Base-by-base conservation (phyloP, 2,888 invertebrate genomes). In the Campoletis raptor region DNA sequence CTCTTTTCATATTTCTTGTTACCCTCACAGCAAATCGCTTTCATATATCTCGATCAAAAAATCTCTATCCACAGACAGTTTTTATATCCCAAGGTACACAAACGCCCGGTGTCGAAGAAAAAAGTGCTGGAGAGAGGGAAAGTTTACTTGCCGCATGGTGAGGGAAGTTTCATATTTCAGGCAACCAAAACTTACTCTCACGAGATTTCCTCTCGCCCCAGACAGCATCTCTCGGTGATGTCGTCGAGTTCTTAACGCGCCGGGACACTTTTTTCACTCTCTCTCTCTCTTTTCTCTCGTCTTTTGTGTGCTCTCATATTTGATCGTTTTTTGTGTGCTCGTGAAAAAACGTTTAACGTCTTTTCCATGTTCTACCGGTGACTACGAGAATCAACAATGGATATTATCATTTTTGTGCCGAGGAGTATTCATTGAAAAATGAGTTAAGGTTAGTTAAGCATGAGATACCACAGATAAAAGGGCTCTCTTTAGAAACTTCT, bases 401-500 rank as follows among this genome's bases (percentile, higher is more conserved):
- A 54, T 74, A 54, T 67, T 66, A 9, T 67, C 10, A 54, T 69
- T 78, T 52, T 40, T 40, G 40, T 24, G 36, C 1, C 15, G 69
- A 79, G 54, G 67, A 54, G 42, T 57, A 45, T 83, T 79, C 79
- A 67, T 79, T 66, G 76, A 81, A 61, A 72, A 81, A 77, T 61
- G 42, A 73, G 42, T 21, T n/a, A 21, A 70, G 82, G 69, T 57
- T 57, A 70, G 82, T 70, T 54, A 6, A 21, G 67, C 54, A 54
- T 30, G 73, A 52, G 54, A 77, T 48, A 76, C 37, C 72, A 76
- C 66, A 54, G 42, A 69, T 67, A 54, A 78, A 69, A 78, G 67
- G 52, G 40, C 66, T 66, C 54, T 57, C 77, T 36, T 81, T 81
- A 87, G 84, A 79, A 82, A 79, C 87, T 76, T 87, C 69, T 83